Evolutionary conservation across 2,888 invertebrate species (phyloP).

Genomic region (Fragum whitleyi): DNA sequence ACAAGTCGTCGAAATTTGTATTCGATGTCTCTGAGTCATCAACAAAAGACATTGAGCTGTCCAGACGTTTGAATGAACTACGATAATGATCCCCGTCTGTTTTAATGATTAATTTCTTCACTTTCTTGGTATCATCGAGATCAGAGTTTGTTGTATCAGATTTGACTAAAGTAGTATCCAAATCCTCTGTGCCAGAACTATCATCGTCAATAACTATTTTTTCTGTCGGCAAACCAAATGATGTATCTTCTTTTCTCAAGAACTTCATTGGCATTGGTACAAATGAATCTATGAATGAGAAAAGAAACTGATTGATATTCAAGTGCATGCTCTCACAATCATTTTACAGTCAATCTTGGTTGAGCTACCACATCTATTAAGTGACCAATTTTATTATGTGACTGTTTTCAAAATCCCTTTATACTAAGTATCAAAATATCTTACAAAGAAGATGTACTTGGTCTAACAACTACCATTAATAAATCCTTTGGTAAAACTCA

Average conservation of each 20-base stretch:
- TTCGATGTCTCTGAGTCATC: slow-evolving; percentile 29
- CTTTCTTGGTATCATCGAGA: slow-evolving; percentile 29
- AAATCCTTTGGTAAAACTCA: no score
- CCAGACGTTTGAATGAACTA: slow-evolving; percentile 67
- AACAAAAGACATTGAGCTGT: slow-evolving; percentile 40
- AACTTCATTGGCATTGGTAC: slow-evolving; percentile 73
- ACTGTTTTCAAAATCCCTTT: no score
- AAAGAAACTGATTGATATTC: background rate
- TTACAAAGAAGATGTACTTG: no score
- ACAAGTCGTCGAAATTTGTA: background rate
- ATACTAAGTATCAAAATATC: no score
- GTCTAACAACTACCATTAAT: no score
- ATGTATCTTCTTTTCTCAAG: slow-evolving; percentile 26
- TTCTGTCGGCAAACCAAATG: background rate
- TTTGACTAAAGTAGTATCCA: slow-evolving; percentile 1
- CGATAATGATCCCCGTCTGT: slow-evolving; percentile 74
- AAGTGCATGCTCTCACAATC: no score
- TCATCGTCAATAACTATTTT: background rate
- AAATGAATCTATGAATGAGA: slow-evolving; percentile 66
- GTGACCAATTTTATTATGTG: no score
- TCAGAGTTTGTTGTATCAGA: slow-evolving; percentile 10
- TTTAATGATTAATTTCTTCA: slow-evolving; percentile 73
- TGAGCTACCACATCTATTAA: no score
- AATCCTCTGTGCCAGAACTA: slow-evolving; percentile 5
- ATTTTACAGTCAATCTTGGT: no score